These are phyloP conservation scores for Alligator mississippiensis DNA, from an alignment of 2,113 vertebrate genomes.

Conservation along the genomic window DNA sequence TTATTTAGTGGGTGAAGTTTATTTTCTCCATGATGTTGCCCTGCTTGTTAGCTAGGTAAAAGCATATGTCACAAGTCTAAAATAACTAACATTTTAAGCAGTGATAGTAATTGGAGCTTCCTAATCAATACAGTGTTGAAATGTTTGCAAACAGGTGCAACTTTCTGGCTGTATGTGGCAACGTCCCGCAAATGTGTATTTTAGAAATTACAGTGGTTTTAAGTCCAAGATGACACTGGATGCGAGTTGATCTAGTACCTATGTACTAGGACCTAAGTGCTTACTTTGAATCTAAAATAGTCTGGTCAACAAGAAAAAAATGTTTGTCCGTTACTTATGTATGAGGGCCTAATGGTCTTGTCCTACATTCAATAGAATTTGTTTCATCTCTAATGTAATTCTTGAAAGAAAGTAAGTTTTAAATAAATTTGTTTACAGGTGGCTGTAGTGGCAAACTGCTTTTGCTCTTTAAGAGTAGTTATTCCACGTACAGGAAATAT, in stretches of 20 bases:
- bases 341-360: not conserved
- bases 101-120: not conserved
- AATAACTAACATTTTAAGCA: not conserved
- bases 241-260: too few species aligned
- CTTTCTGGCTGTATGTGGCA: not conserved
- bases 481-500: not conserved
- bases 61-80: not conserved
- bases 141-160: not conserved
- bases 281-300: too few species aligned
- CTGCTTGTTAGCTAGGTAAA: too few species aligned
- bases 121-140: not conserved
- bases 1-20: not conserved
- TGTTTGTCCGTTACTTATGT: not conserved
- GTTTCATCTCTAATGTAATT: not conserved
- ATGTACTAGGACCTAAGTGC: too few species aligned
- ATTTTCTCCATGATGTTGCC: not conserved
- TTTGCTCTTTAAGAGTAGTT: fast-evolving
- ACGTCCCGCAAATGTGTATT: not conserved
- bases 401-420: not conserved
- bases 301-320: not conserved
- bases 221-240: not conserved
- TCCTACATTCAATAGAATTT: not conserved
- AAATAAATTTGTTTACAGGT: too few species aligned
- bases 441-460: not conserved
- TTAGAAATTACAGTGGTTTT: not conserved